Evolutionary conservation across 2,113 vertebrate species (phyloP), one percentile per base, ranked within the genome.

Genomic region (Erpornis zantholeuca): DNA sequence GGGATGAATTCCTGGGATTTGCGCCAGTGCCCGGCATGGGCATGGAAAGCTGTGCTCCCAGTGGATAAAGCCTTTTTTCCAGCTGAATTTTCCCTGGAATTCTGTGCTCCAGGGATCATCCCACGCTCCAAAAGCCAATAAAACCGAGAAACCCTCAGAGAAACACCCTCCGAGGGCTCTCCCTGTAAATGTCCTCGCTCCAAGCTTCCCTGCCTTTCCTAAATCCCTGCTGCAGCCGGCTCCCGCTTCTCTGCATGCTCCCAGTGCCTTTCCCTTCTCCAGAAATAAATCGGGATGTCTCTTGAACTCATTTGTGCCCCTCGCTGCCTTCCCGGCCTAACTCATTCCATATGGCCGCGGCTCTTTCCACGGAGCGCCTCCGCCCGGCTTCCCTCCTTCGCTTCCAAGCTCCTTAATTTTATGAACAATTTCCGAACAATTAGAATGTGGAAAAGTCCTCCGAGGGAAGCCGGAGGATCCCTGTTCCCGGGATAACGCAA

Each of bases 361-460:
- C 84, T 82, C 95, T 82, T 76, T 87, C 90, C 38, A 1, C 44
- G 52, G 83, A 96, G 92, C 73, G 80, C 91, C 73, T 91, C 83
- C 77, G 68, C 91, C 82, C 83, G 94, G 92, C 86, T 92, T 95
- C 92, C 89, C 97, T 88, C 80, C 10, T 73, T 97, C 94, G 52
- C 90, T 96, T 88, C 91, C 81, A 82, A 86, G 83, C 96, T 93
- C 97, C 95, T 94, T 96, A 95, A 96, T 98, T 97, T 98, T 97
- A 97, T 96, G 97, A 98, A 97, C 97, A 97, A 98, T 98, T 98
- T 98, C 97, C 97, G 89, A 97, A 97, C 95, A 98, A 97, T 98
- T 97, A 97, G 91, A 94, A 92, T 63, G 44, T 56, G 80, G 91
- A 95, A 94, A 94, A 91, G 89, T 79, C 87, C 96, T 97, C 96